phyloP scores from a whole-genome alignment of 2,797 vertebrate genomes.

The Astyanax mexicanus region DNA sequence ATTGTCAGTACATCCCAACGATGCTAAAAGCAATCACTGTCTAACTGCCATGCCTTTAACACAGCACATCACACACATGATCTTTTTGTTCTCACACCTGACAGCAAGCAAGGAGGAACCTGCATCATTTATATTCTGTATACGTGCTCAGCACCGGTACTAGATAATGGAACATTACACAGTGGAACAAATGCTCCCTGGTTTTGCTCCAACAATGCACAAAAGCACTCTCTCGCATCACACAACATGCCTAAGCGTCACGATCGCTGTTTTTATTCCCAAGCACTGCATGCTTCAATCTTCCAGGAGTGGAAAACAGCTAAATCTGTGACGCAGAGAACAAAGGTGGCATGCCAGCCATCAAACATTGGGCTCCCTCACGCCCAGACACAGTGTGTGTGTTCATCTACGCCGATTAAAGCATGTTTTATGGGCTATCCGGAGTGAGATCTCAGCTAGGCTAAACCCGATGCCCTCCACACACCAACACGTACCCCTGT shows the following conservation, averaged over 20 bases:
- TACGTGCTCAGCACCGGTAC: constrained; percentile 29
- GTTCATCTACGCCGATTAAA: not conserved
- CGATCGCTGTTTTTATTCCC: not conserved
- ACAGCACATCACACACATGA: not conserved
- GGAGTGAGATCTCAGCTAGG: not conserved
- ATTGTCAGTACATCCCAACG: not conserved
- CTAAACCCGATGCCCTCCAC: not conserved
- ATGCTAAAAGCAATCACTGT: not conserved
- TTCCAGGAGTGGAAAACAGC: not conserved
- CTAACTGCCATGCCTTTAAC: not conserved
- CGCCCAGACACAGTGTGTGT: not conserved
- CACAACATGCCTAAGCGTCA: not conserved
- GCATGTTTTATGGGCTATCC: not conserved
- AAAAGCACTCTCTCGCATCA: not conserved
- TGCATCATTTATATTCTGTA: constrained; percentile 49
- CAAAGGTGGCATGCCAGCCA: constrained; percentile 48
- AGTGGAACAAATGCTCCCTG: not conserved
- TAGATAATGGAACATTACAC: not conserved
- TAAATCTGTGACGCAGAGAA: constrained; percentile 59
- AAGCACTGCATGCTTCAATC: not conserved
- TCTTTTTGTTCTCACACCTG: not conserved
- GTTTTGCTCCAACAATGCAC: not conserved
- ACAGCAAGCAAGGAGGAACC: constrained; percentile 13
- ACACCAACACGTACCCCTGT: constrained; percentile 10
- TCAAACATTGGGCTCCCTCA: constrained; percentile 29